Conservation (phyloP, 2,888 invertebrate species). For the Nemurella pictetii region DNA sequence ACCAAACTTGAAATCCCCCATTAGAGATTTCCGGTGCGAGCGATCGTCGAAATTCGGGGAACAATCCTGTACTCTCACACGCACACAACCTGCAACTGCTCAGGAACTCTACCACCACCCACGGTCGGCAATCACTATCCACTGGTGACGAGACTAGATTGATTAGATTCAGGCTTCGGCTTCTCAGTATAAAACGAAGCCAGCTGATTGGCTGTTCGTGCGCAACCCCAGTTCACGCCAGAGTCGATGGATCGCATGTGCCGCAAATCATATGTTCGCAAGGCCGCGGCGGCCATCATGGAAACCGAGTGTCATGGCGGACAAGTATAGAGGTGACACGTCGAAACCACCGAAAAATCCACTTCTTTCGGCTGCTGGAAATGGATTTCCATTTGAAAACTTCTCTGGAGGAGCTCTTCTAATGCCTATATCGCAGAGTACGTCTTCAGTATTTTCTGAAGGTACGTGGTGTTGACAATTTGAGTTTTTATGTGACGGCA, state of each 20-base stretch:
- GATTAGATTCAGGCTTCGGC: constrained; percentile 17
- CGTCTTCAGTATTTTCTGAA: constrained; percentile 49
- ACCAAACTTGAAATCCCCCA: constrained; percentile 49
- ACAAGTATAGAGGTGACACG: constrained; percentile 50
- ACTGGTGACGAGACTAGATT: constrained; percentile 42
- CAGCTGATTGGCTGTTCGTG: constrained; percentile 22
- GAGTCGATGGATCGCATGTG: not conserved
- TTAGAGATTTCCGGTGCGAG: constrained; percentile 45
- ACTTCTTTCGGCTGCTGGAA: constrained; percentile 71
- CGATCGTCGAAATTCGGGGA: constrained; percentile 39
- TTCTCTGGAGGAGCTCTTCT: constrained; percentile 71
- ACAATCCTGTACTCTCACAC: constrained; percentile 43
- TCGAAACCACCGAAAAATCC: constrained; percentile 64
- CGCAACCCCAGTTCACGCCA: not conserved
- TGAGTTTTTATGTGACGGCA: not conserved
- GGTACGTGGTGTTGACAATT: constrained; percentile 47
- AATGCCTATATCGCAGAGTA: constrained; percentile 61
- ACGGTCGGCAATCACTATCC: constrained; percentile 39
- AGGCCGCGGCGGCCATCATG: not conserved
- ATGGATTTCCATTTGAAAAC: constrained; percentile 72
- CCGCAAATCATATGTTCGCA: not conserved
- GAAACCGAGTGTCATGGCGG: constrained; percentile 33
- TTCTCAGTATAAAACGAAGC: constrained; percentile 4
- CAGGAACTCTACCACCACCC: constrained; percentile 28
- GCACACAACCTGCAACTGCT: constrained; percentile 43